Conservation (phyloP, 2,888 invertebrate species). For the Elmis aenea region DNA sequence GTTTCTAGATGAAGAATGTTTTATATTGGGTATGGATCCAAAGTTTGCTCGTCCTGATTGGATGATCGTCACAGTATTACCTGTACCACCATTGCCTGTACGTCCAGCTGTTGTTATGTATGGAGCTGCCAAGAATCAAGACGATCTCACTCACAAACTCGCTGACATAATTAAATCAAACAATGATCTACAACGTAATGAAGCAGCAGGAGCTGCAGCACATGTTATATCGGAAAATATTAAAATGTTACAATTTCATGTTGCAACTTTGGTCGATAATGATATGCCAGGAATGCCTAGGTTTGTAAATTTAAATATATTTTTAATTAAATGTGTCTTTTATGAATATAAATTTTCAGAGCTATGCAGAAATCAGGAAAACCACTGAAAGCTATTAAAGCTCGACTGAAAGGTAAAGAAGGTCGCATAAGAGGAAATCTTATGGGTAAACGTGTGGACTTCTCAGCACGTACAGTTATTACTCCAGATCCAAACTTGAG, state of each 20-base stretch:
- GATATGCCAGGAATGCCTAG: constrained; percentile 97
- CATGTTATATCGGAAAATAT: constrained; percentile 97
- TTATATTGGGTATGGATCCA: constrained; percentile 93
- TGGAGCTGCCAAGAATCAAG: constrained; percentile 98
- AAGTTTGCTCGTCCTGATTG: constrained; percentile 97
- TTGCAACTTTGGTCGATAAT: constrained; percentile 96
- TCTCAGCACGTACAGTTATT: constrained; percentile 97
- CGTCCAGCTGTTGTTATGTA: constrained; percentile 98
- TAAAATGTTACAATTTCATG: constrained; percentile 97
- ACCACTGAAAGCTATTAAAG: constrained; percentile 95
- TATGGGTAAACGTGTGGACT: constrained; percentile 99
- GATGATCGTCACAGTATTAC: constrained; percentile 97
- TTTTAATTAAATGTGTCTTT: constrained; percentile 6
- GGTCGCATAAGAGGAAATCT: constrained; percentile 98
- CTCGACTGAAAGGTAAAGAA: constrained; percentile 96
- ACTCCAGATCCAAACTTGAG: constrained; percentile 93
- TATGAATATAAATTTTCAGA: constrained; percentile 46
- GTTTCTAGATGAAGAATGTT: constrained; percentile 84
- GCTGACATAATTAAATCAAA: constrained; percentile 98
- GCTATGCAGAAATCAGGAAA: constrained; percentile 99
- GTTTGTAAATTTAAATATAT: constrained; percentile 39
- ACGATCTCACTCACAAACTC: constrained; percentile 98
- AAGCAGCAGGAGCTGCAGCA: constrained; percentile 94
- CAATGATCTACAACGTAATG: constrained; percentile 91
- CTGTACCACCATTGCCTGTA: constrained; percentile 94